Conservation (phyloP, 2,797 vertebrate species). For the Myotis daubentonii region DNA sequence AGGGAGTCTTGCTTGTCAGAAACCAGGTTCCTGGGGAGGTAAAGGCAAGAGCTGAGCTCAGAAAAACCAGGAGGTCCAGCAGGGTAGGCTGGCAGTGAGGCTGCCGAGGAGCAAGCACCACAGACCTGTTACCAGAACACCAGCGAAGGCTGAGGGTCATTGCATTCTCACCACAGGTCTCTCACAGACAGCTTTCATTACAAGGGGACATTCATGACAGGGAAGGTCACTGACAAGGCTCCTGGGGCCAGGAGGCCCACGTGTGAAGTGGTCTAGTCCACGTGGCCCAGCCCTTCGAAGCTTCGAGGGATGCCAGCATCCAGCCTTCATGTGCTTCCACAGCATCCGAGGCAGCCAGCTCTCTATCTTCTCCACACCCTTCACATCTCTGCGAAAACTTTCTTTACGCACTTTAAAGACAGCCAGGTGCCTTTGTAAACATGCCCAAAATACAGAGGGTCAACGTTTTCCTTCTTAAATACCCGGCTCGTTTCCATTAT, state of each 20-base stretch:
- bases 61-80: neutral
- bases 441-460: neutral
- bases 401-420: neutral
- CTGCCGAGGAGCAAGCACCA: neutral
- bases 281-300: neutral
- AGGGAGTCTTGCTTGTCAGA: conserved; percentile 96
- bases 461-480: neutral
- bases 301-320: neutral
- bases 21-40: conserved; percentile 92
- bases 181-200: neutral
- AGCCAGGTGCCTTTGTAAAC: neutral
- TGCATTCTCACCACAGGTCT: neutral
- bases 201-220: neutral
- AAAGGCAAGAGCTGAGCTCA: conserved; percentile 25
- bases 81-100: neutral
- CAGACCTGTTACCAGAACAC: neutral
- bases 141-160: neutral
- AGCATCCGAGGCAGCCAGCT: neutral
- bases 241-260: neutral
- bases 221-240: neutral
- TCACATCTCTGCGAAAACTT: neutral
- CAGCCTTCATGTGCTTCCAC: neutral
- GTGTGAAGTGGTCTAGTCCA: neutral
- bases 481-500: neutral
- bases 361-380: neutral